phyloP scores from a whole-genome alignment of 2,113 vertebrate species.

The Sylvia atricapilla region DNA sequence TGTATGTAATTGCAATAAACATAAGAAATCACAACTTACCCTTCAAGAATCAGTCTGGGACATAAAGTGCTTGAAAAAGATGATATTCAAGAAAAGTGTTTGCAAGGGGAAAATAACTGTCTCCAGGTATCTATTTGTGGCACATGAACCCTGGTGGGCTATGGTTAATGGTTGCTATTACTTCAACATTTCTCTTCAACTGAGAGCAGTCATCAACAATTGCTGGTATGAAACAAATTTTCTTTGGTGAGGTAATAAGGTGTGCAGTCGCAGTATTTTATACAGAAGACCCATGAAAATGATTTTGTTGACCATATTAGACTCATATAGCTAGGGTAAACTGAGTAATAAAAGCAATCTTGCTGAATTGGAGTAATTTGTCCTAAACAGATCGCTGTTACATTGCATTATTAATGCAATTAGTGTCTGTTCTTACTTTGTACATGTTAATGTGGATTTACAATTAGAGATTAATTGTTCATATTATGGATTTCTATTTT shows the following conservation, averaged over 20 bases:
- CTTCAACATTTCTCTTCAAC: neutral
- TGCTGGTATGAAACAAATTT: neutral
- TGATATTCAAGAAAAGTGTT: neutral
- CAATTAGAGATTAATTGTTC: slow-evolving; percentile 6
- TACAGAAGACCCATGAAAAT: neutral
- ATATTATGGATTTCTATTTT: slow-evolving; percentile 6
- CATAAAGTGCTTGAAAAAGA: neutral
- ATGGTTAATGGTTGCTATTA: neutral
- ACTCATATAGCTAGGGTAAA: neutral
- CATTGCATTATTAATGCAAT: slow-evolving; percentile 17
- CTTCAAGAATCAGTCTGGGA: neutral
- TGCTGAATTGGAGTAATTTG: neutral
- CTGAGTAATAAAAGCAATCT: neutral
- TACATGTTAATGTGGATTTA: neutral
- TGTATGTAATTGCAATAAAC: neutral
- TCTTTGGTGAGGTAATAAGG: neutral
- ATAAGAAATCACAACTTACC: neutral
- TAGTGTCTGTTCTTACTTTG: neutral
- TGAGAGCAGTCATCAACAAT: neutral
- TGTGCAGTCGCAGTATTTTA: neutral
- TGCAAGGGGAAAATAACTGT: neutral
- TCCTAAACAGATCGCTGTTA: neutral
- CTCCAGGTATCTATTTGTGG: neutral
- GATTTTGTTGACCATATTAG: neutral
- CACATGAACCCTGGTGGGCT: neutral